Conservation (phyloP, 2,888 invertebrate species). For the Listrodromus nycthemerus region DNA sequence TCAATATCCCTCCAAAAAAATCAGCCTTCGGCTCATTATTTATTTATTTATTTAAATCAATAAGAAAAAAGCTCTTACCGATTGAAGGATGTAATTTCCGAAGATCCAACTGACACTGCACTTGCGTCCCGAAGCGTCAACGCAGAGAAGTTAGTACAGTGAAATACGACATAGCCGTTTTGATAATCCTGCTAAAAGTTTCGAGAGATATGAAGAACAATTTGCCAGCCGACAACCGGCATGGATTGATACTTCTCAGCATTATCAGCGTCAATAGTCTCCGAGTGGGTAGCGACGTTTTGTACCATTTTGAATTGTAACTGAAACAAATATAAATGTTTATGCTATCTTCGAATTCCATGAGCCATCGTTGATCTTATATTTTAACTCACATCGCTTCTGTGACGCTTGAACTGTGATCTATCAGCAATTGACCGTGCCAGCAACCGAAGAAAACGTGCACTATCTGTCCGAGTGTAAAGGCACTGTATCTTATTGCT, state of each 20-base stretch:
- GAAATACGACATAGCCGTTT: slow-evolving; percentile 60
- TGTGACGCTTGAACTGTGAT: slow-evolving; percentile 43
- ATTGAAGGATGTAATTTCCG: background rate
- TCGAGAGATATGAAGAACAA: slow-evolving; percentile 48
- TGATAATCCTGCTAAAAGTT: slow-evolving; percentile 55
- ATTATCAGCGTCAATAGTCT: slow-evolving; percentile 42
- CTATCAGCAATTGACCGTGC: slow-evolving; percentile 58
- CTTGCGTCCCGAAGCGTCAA: background rate
- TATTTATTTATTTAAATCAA: too few species aligned
- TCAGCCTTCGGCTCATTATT: too few species aligned
- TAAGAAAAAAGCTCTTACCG: background rate
- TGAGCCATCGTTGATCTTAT: background rate
- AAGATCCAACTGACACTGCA: background rate
- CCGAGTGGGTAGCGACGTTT: slow-evolving; percentile 40
- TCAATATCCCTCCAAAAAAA: too few species aligned
- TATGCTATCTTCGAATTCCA: background rate
- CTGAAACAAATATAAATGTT: slow-evolving; percentile 34
- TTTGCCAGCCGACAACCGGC: slow-evolving; percentile 53
- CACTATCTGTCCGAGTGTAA: slow-evolving; percentile 47
- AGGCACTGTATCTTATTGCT: slow-evolving; percentile 47
- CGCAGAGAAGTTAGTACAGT: slow-evolving; percentile 55
- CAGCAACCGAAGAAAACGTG: slow-evolving; percentile 59
- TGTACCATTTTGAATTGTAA: slow-evolving; percentile 56
- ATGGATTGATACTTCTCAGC: slow-evolving; percentile 43
- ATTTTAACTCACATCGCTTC: slow-evolving; percentile 39